phyloP scores from a whole-genome alignment of 2,797 vertebrate genomes.

The Rhabdomys pumilio region DNA sequence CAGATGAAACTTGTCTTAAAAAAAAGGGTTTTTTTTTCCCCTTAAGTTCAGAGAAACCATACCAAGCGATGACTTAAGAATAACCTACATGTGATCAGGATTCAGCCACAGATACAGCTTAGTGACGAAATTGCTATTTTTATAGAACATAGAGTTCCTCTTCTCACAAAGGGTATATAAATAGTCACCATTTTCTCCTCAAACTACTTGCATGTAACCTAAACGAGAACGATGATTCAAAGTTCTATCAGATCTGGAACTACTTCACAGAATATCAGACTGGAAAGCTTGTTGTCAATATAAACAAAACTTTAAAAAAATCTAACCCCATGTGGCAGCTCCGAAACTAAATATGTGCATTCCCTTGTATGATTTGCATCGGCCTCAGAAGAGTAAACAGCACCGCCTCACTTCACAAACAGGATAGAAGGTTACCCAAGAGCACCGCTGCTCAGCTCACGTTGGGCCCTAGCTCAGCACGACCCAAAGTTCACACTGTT shows the following conservation, averaged over 20 bases:
- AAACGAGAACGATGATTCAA: neutral
- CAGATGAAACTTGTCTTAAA: neutral
- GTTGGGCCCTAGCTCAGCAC: neutral
- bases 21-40: neutral
- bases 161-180: neutral
- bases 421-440: neutral
- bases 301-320: slow-evolving; percentile 18
- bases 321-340: neutral
- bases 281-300: neutral
- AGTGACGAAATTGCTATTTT: neutral
- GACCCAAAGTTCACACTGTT: neutral
- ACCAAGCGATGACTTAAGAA: neutral
- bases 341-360: neutral
- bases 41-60: neutral
- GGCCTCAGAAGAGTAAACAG: neutral
- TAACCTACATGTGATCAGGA: neutral
- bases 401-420: neutral
- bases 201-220: neutral
- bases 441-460: neutral
- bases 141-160: neutral
- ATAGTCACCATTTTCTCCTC: slow-evolving; percentile 13
- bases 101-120: neutral
- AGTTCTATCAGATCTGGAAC: slow-evolving; percentile 36
- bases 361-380: neutral
- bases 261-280: slow-evolving; percentile 24